Conservation (phyloP, 2,797 vertebrate species). For the Lycodopsis pacificus region DNA sequence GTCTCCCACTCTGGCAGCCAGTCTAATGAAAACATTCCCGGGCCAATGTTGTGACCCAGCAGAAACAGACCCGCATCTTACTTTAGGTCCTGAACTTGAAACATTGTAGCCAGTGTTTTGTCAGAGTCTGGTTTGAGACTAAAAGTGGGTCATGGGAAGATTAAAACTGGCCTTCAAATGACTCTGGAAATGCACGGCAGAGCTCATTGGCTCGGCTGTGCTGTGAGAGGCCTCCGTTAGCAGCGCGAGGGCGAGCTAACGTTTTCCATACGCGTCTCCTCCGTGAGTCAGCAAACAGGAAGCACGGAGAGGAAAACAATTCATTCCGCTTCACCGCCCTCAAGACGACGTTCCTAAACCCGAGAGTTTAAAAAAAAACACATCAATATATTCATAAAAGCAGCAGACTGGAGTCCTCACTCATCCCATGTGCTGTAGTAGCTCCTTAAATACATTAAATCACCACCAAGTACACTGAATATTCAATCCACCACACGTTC, state of each 20-base stretch:
- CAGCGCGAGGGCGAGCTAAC: conserved; percentile 16
- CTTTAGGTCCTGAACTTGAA: conserved; percentile 50
- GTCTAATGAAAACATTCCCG: conserved; percentile 71
- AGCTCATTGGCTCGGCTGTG: conserved; percentile 43
- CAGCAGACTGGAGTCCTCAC: background rate
- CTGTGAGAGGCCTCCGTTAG: conserved; percentile 35
- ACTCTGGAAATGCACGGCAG: conserved; percentile 58
- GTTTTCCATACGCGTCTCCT: conserved; percentile 47
- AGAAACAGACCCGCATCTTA: conserved; percentile 56
- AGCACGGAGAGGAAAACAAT: conserved; percentile 34
- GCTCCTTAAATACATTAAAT: conserved; percentile 7
- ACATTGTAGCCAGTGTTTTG: conserved; percentile 51
- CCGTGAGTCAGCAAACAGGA: conserved; percentile 40
- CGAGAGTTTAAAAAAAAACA: conserved; percentile 44
- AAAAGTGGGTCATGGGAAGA: conserved; percentile 66
- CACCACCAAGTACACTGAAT: background rate
- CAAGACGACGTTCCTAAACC: conserved; percentile 13
- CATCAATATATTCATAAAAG: conserved; percentile 38
- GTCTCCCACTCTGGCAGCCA: conserved; percentile 57
- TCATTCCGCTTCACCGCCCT: conserved; percentile 49
- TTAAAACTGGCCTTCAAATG: conserved; percentile 59
- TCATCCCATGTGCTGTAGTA: accelerated
- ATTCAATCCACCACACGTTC: background rate
- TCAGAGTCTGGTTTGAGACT: conserved; percentile 51
- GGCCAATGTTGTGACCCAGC: conserved; percentile 55